Percentiles rank a stretch among this genome's conserved stretches.
Evolutionary conservation across 2,113 vertebrate species (phyloP).

Genomic region (Lagopus leucura): DNA sequence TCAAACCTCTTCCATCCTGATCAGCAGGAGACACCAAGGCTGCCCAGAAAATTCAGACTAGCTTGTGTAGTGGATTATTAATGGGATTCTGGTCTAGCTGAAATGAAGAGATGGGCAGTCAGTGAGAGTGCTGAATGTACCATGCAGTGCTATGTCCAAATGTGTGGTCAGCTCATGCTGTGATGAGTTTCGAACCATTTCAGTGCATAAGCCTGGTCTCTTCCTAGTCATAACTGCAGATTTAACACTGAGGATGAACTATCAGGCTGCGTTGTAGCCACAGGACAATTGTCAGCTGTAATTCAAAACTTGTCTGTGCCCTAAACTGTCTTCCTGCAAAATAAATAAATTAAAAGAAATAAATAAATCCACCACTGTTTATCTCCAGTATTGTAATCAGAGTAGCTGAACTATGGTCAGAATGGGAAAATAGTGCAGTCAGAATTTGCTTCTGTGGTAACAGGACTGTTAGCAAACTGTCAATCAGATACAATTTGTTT

Average conservation of each 20-base stretch:
- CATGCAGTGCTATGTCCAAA: neutral
- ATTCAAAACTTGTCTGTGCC: neutral
- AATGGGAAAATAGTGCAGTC: neutral
- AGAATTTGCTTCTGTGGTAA: neutral
- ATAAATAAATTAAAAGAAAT: neutral
- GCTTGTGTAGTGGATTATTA: neutral
- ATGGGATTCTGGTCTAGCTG: neutral
- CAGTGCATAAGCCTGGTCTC: neutral
- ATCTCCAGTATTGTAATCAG: neutral
- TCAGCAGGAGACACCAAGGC: neutral
- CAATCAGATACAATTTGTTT: neutral
- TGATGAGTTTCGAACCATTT: neutral
- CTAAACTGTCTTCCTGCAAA: neutral
- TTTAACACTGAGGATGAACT: neutral
- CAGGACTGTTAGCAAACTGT: conserved; percentile 2
- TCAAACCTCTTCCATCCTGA: neutral
- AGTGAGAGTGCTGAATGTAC: neutral
- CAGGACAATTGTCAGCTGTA: neutral
- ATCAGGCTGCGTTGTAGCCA: neutral
- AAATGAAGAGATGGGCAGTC: neutral
- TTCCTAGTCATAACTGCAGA: neutral
- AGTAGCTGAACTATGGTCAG: neutral
- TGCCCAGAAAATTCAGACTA: neutral
- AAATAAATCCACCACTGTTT: neutral
- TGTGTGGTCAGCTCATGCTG: neutral